Percentiles rank a stretch among this genome's conserved stretches.
Conservation (phyloP, 2,797 vertebrate species). For the Molothrus ater region DNA sequence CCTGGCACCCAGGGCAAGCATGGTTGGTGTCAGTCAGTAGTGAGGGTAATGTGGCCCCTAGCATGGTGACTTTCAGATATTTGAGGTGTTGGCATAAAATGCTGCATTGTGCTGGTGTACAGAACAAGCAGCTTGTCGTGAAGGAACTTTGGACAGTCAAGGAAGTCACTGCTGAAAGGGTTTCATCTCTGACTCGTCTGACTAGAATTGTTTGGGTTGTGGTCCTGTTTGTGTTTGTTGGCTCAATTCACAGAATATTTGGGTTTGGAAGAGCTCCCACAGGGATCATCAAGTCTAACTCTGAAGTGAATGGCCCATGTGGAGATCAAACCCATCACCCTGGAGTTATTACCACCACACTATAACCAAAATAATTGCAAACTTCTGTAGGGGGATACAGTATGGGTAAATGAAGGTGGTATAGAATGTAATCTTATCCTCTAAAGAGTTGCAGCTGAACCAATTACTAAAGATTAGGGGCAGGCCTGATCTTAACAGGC, state of each 20-base stretch:
- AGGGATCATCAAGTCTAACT: background rate
- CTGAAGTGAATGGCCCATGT: background rate
- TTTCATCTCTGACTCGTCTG: background rate
- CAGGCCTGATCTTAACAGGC: too few relatives aligned
- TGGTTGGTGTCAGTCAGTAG: background rate
- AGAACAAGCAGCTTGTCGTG: background rate
- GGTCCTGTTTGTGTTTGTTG: background rate
- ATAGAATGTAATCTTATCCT: too few relatives aligned
- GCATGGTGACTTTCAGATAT: background rate
- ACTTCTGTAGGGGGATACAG: background rate
- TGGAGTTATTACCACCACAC: background rate
- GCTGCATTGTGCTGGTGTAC: background rate
- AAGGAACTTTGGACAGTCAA: background rate
- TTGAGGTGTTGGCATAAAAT: background rate
- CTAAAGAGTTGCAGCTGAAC: too few relatives aligned
- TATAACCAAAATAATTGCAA: background rate
- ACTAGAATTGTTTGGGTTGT: background rate
- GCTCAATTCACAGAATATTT: background rate
- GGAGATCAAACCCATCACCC: background rate
- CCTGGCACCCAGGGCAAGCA: fast-evolving
- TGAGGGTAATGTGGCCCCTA: fast-evolving
- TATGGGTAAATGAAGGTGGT: too few relatives aligned
- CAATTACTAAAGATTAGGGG: too few relatives aligned
- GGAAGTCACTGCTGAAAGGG: background rate
- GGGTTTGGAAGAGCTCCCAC: background rate